These are phyloP conservation scores for Cephus rjabovi DNA, from an alignment of 2,888 invertebrate genomes.

Conservation along the genomic window DNA sequence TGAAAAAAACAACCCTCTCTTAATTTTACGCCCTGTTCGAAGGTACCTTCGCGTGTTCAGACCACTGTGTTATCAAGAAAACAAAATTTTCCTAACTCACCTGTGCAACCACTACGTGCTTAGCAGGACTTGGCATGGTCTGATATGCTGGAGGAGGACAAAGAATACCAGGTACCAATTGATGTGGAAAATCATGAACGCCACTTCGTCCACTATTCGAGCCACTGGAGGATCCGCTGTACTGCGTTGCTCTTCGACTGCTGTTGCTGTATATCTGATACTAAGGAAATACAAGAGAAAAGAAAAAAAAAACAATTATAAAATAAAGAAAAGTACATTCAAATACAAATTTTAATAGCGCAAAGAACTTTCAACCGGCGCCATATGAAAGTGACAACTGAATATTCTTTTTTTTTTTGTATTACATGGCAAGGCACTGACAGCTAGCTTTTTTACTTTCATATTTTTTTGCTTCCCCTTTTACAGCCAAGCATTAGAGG, in stretches of 20 bases:
- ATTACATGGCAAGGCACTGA: neutral
- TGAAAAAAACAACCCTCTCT: neutral
- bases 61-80: neutral
- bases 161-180: slow-evolving; percentile 93
- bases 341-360: neutral
- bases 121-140: slow-evolving; percentile 78
- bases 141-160: slow-evolving; percentile 89
- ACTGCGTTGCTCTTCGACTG: slow-evolving; percentile 67
- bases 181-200: slow-evolving; percentile 85
- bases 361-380: neutral
- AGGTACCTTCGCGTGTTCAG: neutral
- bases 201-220: slow-evolving; percentile 61
- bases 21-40: neutral
- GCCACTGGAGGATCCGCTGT: slow-evolving; percentile 74
- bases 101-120: slow-evolving; percentile 76
- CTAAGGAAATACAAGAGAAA: slow-evolving; percentile 65
- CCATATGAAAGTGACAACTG: neutral
- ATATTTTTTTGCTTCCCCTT: neutral
- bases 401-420: neutral
- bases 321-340: neutral
- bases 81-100: slow-evolving; percentile 33
- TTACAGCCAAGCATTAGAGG: neutral
- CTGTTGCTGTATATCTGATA: slow-evolving; percentile 85
- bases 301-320: slow-evolving; percentile 1
- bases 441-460: neutral